A percentile compares a stretch with the other conserved stretches of the same genome.
phyloP scores from a whole-genome alignment of 2,113 vertebrate species.

The mouse (Mus musculus) region GRCm39 chr1:166336501-166337000 shows the following conservation, averaged over 20 bases:
- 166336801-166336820: background rate
- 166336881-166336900: background rate
- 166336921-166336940: background rate
- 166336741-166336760: background rate
- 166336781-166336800: rapidly evolving
- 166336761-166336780: background rate
- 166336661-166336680: background rate
- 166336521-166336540: too few relatives aligned
- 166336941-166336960: background rate
- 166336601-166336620: too few relatives aligned
- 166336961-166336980: background rate
- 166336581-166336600: too few relatives aligned
- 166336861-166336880: background rate
- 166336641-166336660: background rate
- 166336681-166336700: background rate
- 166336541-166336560: too few relatives aligned
- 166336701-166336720: background rate
- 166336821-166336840: background rate
- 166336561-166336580: too few relatives aligned
- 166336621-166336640: background rate
- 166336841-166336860: background rate
- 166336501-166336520: too few relatives aligned
- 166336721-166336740: background rate
- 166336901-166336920: background rate
- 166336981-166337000: background rate